Base-by-base conservation (phyloP, 2,797 vertebrate genomes). In the Sebastes iracundus region DNA sequence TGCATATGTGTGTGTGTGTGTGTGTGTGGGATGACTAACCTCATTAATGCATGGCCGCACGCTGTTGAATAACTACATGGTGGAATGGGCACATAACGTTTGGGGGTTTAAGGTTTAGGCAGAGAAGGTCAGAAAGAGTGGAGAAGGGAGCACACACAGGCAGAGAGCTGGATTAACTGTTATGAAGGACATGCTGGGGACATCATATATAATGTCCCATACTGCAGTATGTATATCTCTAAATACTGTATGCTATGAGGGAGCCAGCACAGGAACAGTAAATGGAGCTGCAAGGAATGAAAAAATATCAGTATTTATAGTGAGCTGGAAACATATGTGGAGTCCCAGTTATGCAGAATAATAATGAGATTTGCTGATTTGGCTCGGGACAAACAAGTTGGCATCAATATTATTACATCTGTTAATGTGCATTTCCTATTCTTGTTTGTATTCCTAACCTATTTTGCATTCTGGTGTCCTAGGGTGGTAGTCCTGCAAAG, bases 11-110 rank as follows among this genome's bases (percentile, higher is more conserved):
- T 74, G 30, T 35, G 60, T 33, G 60, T 61, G 60, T 42, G 62
- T 68, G 52, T 68, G 66, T 68, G 80, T 56, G 79, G 82, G 75
- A 83, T 91, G 86, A 92, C 84, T 90, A 87, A 90, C 72, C 85
- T 93, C 77, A 92, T 91, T 92, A 93, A 90, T 90, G 88, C 90
- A 93, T 83, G 85, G 77, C 74, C 20, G 76, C 80, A 84, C 27
- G 27, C 69, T 73, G 87, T 59, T 87, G 84, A 89, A 92, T 85
- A 88, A 87, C 79, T 84, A 75, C 83, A 85, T 82, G 87, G 67
- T 79, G 76, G 77, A 91, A 82, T 75, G 72, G 82, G 66, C 62
- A 88, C 88, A 91, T 81, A 86, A 83, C 3, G 8, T 81, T 86
- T 33, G 25, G 56, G 75, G 76, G 78, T 75, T 89, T 83, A 71